Evolutionary conservation across 2,113 vertebrate genomes (phyloP), one percentile per base, ranked within the genome.

Genomic region (Tragelaphus buxtoni): DNA sequence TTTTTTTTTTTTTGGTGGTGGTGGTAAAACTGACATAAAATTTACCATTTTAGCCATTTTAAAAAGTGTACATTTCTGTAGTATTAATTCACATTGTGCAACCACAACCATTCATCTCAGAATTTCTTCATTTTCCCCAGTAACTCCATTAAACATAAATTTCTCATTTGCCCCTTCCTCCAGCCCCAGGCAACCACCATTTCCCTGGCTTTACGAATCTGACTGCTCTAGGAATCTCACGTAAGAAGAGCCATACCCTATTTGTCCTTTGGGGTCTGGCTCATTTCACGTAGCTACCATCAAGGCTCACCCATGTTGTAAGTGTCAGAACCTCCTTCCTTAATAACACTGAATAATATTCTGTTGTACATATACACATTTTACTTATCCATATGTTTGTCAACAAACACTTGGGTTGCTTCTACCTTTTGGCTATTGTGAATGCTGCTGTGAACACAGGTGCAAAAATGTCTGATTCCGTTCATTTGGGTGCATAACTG

Each of bases 341-440:
- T 61, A 72, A 42, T 30, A 35, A 30, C 22, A 28, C 12, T 61
- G 58, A 92, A 3, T 61, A 42, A 65, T 53, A 65, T 42, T 58
- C 69, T 24, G 2, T 4, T 1, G 1, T 17, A 16, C 2, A 4
- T 22, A 12, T 1, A 63, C 0, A 17, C 55, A 42, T 12, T 76
- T 32, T 26, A n/a, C 51, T 58, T 7, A 56, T 16, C 88, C 53
- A 49, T 42, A 86, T 17, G 24, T 45, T 74, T 1, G 5, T 35
- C 14, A 4, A 45, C 20, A 18, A 49, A 49, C 35, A 45, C 14
- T 5, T 30, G 16, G 11, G 45, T 1, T 49, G 60, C n/a, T 74
- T 76, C 13, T n/a, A 56, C 45, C 58, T 79, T 74, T 79, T 58
- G 14, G 42, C 58, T 63, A 7, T 7, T 65, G 35, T 80, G 49